Percentiles rank a stretch among this genome's conserved stretches.
phyloP scores from a whole-genome alignment of 2,888 invertebrate species.

The Cantharis rustica region DNA sequence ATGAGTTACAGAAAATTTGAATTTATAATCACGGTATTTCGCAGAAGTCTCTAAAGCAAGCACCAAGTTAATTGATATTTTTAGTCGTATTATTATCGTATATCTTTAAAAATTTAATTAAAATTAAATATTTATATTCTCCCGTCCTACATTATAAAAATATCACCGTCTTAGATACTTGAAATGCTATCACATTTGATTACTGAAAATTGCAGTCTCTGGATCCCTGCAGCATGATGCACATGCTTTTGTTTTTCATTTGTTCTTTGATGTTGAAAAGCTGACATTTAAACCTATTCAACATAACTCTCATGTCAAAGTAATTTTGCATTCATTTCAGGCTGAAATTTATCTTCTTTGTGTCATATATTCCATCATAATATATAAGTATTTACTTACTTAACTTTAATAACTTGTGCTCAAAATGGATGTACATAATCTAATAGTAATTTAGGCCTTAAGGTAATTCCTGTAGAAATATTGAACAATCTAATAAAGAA shows the following conservation, averaged over 20 bases:
- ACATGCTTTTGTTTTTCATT: neutral
- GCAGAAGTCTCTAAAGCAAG: neutral
- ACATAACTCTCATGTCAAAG: neutral
- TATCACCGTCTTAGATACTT: neutral
- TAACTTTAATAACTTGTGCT: no score
- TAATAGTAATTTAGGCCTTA: no score
- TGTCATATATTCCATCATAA: neutral
- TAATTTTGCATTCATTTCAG: neutral
- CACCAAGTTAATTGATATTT: neutral
- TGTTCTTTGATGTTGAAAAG: neutral
- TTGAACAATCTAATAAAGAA: no score
- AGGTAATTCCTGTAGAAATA: no score
- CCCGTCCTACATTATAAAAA: neutral
- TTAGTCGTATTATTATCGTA: neutral
- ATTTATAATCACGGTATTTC: neutral
- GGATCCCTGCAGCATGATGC: neutral
- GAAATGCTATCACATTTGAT: neutral
- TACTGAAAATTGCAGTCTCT: neutral
- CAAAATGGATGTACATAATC: no score
- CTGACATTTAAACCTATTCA: neutral
- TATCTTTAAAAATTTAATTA: neutral
- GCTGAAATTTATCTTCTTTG: neutral
- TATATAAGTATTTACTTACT: neutral
- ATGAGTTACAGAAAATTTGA: neutral
- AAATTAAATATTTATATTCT: neutral